Conservation (phyloP, 2,888 invertebrate species). For the Chydorus sphaericus region DNA sequence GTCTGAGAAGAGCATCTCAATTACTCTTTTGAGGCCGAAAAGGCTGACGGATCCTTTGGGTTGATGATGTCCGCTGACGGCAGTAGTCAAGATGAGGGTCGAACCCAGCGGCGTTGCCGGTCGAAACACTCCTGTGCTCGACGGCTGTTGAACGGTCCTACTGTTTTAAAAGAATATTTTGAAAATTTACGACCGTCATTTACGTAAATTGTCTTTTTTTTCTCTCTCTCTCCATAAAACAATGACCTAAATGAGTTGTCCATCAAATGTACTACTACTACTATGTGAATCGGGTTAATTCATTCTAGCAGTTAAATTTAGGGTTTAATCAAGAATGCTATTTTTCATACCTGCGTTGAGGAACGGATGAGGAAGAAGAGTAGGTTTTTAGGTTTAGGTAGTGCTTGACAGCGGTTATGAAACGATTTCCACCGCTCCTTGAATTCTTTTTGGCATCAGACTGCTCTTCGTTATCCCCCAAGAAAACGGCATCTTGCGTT, state of each 20-base stretch:
- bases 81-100: constrained; percentile 9
- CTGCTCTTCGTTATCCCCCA: neutral
- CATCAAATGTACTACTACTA: too few relatives aligned
- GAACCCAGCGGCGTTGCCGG: constrained; percentile 10
- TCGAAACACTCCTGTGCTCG: constrained; percentile 11
- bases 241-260: too few relatives aligned
- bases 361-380: neutral
- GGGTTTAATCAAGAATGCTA: neutral
- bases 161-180: too few relatives aligned
- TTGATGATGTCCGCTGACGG: constrained; percentile 8
- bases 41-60: neutral
- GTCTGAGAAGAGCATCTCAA: neutral
- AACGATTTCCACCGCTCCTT: too few relatives aligned
- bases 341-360: neutral
- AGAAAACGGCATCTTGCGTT: too few relatives aligned
- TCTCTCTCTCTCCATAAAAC: too few relatives aligned
- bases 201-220: too few relatives aligned
- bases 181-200: too few relatives aligned
- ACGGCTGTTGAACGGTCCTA: too few relatives aligned
- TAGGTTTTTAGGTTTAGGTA: constrained; percentile 12
- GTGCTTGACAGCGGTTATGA: constrained; percentile 11
- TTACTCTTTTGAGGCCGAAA: neutral
- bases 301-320: too few relatives aligned
- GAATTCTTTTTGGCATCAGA: neutral
- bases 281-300: too few relatives aligned